phyloP scores from a whole-genome alignment of 2,888 invertebrate genomes.

The Agrotis puta region DNA sequence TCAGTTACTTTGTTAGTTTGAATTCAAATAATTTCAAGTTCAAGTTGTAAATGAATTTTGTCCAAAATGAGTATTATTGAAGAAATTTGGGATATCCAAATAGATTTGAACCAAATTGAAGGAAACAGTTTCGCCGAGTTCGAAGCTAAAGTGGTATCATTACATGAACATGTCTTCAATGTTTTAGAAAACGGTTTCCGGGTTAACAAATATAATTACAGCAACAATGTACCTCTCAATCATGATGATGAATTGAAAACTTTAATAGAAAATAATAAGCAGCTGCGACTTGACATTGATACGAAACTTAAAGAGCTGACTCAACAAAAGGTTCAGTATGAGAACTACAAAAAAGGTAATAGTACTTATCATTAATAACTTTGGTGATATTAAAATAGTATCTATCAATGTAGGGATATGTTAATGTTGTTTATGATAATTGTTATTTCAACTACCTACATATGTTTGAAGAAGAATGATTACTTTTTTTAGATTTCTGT shows the following conservation, averaged over 20 bases:
- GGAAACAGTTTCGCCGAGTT: slow-evolving; percentile 68
- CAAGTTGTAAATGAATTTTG: neutral
- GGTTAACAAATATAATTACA: slow-evolving; percentile 66
- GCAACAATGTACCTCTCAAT: slow-evolving; percentile 64
- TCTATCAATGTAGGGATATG: too few relatives aligned
- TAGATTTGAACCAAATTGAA: slow-evolving; percentile 69
- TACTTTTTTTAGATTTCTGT: too few relatives aligned
- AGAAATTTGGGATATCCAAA: slow-evolving; percentile 74
- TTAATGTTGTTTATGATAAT: too few relatives aligned
- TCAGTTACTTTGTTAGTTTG: slow-evolving; percentile 13
- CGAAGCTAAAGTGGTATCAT: slow-evolving; percentile 66
- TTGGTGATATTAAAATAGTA: too few relatives aligned
- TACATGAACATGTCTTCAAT: slow-evolving; percentile 69
- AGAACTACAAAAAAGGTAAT: slow-evolving; percentile 81
- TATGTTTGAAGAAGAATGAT: too few relatives aligned
- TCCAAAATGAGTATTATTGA: slow-evolving; percentile 76
- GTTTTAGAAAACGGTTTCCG: slow-evolving; percentile 75
- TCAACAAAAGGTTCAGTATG: slow-evolving; percentile 77
- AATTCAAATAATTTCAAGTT: slow-evolving; percentile 7
- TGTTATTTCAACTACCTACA: too few relatives aligned
- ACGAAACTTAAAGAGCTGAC: slow-evolving; percentile 75
- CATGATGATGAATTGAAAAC: slow-evolving; percentile 79
- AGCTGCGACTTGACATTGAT: slow-evolving; percentile 78
- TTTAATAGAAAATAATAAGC: slow-evolving; percentile 78
- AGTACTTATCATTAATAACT: too few relatives aligned